Base-by-base conservation (phyloP, 2,888 invertebrate genomes). In the Dicranocentrus wangi region DNA sequence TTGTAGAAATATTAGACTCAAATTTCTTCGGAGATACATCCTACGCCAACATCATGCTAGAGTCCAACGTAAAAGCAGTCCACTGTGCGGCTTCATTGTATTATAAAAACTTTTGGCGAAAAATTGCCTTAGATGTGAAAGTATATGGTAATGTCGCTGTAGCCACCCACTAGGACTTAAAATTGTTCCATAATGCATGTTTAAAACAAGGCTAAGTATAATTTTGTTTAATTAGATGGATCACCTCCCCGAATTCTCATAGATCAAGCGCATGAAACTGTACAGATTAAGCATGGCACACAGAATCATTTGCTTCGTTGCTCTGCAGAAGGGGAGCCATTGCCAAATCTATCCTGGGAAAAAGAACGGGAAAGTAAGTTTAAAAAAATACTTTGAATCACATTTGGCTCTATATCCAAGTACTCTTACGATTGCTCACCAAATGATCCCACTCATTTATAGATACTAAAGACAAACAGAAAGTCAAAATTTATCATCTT, bases 31-130 rank as follows among this genome's bases (percentile, higher is more conserved):
- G 63, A 21, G 63, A 63, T 17, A 63, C 63, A n/a, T 39, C 39
- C 10, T 63, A 63, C 13, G n/a, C 1, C 7, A 63, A 21, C 19
- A 39, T 63, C 17, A 63, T 13, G 39, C 13, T 63, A 17, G 63
- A 63, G 1, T 63, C 63, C 1, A 63, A 63, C n/a, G 17, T 63
- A 19, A 27, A 39, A 32, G 63, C 63, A n/a, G 21, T 63, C 5
- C 63, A 63, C 23, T 63, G 63, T 17, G 63, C n/a, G 19, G 63
- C 63, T 17, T 63, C 63, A 17, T 21, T 63, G n/a, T 63, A 63
- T 19, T 63, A 63, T 17, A 63, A 63, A 28, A 63, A 63, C 32
- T 63, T 63, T 39, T 63, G 63, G 63, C n/a, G 63, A 39, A n/a
- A 23, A 21, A 63, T 63, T 23, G 13, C n/a, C 39, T 10, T 63